Conservation (phyloP, 2,888 invertebrate species). For the Dermolepida albohirtum region DNA sequence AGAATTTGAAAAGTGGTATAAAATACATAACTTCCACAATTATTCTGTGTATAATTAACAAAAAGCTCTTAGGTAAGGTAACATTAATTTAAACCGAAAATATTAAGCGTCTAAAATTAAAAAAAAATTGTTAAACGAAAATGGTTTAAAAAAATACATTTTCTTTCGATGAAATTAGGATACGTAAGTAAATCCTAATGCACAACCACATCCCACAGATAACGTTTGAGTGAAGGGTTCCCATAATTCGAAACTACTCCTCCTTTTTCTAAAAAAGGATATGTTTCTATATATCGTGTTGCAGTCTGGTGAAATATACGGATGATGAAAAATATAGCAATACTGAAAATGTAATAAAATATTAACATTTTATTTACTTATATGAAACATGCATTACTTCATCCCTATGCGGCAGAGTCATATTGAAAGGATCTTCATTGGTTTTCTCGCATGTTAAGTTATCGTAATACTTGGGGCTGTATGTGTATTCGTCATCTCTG, state of each 20-base stretch:
- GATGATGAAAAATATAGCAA: constrained; percentile 23
- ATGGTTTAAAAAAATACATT: background rate
- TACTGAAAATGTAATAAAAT: constrained; percentile 2
- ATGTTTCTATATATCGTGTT: constrained; percentile 1
- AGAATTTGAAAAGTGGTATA: no score
- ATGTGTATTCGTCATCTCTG: constrained; percentile 2
- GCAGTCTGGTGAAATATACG: background rate
- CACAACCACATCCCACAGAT: constrained; percentile 20
- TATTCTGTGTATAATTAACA: no score
- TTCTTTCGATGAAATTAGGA: background rate
- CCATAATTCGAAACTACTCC: background rate
- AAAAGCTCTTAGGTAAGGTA: no score
- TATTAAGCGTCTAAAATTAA: background rate
- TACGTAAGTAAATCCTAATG: constrained; percentile 10
- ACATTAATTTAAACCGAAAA: no score
- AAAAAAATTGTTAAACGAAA: background rate
- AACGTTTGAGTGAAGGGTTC: background rate
- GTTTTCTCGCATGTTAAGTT: constrained; percentile 20
- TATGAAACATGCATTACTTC: background rate
- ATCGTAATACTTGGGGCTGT: constrained; percentile 7
- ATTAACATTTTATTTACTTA: background rate
- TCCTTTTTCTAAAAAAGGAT: background rate
- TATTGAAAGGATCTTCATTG: constrained; percentile 10
- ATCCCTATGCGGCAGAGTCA: background rate
- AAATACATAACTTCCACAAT: no score